phyloP scores from a whole-genome alignment of 2,113 vertebrate genomes.

The Tor tambroides region DNA sequence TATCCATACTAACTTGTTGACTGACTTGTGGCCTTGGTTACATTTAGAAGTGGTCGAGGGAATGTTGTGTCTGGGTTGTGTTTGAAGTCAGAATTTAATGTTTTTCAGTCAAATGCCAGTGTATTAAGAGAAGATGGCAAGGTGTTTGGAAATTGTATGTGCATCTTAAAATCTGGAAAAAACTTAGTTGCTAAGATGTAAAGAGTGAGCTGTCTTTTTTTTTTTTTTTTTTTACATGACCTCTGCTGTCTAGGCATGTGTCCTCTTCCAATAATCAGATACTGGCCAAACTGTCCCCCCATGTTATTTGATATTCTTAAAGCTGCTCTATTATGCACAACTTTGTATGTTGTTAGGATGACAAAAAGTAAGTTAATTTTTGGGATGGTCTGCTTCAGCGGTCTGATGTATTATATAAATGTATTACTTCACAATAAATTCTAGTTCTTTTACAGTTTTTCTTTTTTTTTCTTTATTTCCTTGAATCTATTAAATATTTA shows the following conservation, averaged over 20 bases:
- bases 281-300: background rate
- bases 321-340: background rate
- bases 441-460: background rate
- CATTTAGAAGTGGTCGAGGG: background rate
- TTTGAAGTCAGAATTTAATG: background rate
- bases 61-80: background rate
- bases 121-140: background rate
- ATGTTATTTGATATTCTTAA: background rate
- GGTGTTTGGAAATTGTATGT: background rate
- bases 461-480: background rate
- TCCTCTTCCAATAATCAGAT: background rate
- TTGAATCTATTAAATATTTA: too few relatives aligned
- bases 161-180: background rate
- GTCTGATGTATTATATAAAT: too few relatives aligned
- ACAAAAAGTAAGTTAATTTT: background rate
- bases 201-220: background rate
- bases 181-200: background rate
- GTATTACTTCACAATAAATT: background rate
- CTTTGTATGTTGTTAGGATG: background rate
- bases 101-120: background rate
- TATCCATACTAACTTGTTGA: constrained; percentile 38
- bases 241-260: background rate
- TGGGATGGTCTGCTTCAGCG: background rate
- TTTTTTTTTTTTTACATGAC: background rate
- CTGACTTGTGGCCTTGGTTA: constrained; percentile 32